A percentile compares a stretch with the other conserved stretches of the same genome.
These are phyloP conservation scores for Chamaea fasciata DNA, from an alignment of 2,113 vertebrate genomes.

Conservation along the genomic window DNA sequence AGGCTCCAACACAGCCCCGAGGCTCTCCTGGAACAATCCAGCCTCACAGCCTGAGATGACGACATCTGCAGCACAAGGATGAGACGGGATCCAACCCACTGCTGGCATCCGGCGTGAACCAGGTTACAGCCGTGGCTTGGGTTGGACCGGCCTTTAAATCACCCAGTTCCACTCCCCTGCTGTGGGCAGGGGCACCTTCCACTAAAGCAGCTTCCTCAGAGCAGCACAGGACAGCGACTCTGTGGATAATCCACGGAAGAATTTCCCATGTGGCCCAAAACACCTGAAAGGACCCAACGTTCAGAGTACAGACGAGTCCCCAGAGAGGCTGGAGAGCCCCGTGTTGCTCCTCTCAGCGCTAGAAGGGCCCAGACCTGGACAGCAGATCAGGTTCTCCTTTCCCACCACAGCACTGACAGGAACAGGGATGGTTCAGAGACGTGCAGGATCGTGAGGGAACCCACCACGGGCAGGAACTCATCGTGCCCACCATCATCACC, in stretches of 20 bases:
- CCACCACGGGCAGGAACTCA: not conserved
- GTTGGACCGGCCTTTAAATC: not conserved
- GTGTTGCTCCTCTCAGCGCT: accelerated
- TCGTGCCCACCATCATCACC: not conserved
- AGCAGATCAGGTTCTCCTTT: not conserved
- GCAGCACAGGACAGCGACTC: accelerated
- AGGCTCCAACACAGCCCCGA: not conserved
- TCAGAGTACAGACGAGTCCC: not conserved
- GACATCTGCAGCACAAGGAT: not conserved
- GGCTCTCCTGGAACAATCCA: too few relatives aligned
- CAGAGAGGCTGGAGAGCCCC: not conserved
- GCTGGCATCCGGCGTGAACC: not conserved
- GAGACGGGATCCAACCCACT: not conserved
- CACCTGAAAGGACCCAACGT: not conserved
- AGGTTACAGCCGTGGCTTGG: too few relatives aligned
- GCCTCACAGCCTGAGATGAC: accelerated
- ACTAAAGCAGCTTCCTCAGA: not conserved
- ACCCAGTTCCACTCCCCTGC: not conserved
- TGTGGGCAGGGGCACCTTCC: not conserved
- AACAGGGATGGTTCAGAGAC: accelerated
- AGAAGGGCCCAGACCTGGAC: not conserved
- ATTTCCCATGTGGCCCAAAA: not conserved
- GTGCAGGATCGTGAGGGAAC: not conserved
- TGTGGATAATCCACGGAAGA: not conserved
- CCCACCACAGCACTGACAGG: accelerated